Evolutionary conservation across 2,113 vertebrate species (phyloP).

Genomic region (Microcebus griseorufus): DNA sequence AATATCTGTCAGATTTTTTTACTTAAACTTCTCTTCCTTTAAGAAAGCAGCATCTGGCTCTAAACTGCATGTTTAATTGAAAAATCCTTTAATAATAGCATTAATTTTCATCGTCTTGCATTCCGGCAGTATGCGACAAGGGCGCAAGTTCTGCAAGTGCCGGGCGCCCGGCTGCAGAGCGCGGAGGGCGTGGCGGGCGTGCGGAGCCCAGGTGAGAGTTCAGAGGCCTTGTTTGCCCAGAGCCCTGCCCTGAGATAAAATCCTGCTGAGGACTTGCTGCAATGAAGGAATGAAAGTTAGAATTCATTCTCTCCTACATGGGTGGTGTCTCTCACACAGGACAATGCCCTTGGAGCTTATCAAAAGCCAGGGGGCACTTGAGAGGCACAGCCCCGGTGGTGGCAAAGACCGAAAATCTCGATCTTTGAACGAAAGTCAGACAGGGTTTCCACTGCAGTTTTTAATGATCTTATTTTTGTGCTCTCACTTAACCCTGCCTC

Average conservation of each 20-base stretch:
- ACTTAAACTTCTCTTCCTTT: constrained; percentile 78
- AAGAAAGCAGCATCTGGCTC: constrained; percentile 76
- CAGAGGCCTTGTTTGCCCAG: background rate
- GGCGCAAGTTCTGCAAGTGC: background rate
- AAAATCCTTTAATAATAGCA: constrained; percentile 82
- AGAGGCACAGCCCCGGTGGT: background rate
- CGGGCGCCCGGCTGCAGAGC: background rate
- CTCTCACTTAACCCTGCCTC: background rate
- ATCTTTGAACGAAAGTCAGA: background rate
- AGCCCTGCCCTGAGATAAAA: background rate
- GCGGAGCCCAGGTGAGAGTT: background rate
- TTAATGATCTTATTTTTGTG: background rate
- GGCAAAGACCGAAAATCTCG: background rate
- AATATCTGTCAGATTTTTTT: constrained; percentile 79
- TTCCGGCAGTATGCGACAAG: constrained; percentile 48
- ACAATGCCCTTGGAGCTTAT: background rate
- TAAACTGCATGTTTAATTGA: constrained; percentile 75
- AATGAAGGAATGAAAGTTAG: background rate
- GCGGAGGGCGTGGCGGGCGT: rapidly evolving
- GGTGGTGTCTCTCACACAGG: background rate
- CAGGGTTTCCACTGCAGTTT: background rate
- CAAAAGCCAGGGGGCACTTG: background rate
- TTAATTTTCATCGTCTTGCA: constrained; percentile 77
- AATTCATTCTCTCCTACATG: background rate
- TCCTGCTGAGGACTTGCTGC: background rate